A percentile compares a stretch with the other conserved stretches of the same genome.
These are phyloP conservation scores for Psammodynastes pulverulentus DNA, from an alignment of 2,113 vertebrate species.

Conservation along the genomic window DNA sequence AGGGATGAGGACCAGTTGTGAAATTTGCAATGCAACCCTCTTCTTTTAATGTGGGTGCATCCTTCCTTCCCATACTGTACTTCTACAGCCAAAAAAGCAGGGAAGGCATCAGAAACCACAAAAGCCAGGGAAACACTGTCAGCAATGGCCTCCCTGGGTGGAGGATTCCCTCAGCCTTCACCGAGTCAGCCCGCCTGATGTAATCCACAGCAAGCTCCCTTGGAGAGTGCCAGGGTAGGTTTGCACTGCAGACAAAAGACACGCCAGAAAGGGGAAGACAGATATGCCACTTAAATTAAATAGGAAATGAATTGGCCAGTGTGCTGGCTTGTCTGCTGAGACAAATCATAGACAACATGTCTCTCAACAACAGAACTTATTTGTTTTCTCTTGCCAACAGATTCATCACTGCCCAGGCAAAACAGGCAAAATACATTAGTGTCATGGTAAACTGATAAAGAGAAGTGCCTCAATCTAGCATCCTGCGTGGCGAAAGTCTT, in stretches of 20 bases:
- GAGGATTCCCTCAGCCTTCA: constrained; percentile 10
- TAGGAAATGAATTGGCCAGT: constrained; percentile 89
- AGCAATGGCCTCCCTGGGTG: neutral
- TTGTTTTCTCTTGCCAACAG: constrained; percentile 88
- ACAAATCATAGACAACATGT: constrained; percentile 95
- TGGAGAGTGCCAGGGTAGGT: constrained; percentile 67
- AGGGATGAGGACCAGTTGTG: neutral
- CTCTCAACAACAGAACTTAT: constrained; percentile 86
- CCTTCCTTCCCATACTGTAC: neutral
- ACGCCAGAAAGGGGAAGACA: constrained; percentile 85
- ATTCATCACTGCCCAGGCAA: constrained; percentile 97
- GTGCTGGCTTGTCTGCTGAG: constrained; percentile 86
- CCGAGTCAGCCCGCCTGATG: constrained; percentile 57
- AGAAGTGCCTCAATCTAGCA: constrained; percentile 85
- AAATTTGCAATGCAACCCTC: neutral
- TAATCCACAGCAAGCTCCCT: constrained; percentile 64
- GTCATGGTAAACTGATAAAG: constrained; percentile 97
- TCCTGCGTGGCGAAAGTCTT: constrained; percentile 87
- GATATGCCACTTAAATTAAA: constrained; percentile 86
- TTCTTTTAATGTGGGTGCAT: neutral
- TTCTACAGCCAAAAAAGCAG: neutral
- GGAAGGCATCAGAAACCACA: too few species aligned
- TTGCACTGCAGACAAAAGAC: constrained; percentile 84
- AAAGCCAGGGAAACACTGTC: neutral
- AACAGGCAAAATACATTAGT: constrained; percentile 97